Percentiles rank a stretch among this genome's conserved stretches.
Conservation (phyloP, 2,113 vertebrate genomes). For the Silurus glanis region DNA sequence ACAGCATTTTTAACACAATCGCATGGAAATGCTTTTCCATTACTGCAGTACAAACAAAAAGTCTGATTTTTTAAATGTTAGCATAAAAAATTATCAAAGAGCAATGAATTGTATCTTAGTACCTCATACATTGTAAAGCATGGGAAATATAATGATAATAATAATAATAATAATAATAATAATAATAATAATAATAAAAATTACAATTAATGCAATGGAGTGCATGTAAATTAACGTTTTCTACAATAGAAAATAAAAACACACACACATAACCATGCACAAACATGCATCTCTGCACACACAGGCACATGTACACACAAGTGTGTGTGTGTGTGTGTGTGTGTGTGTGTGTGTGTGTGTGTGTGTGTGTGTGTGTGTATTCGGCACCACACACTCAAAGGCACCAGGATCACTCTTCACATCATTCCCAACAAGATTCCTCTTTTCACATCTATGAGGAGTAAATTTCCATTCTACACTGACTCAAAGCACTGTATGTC, state of each 20-base stretch:
- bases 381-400: not conserved
- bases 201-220: not conserved
- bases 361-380: too few relatives aligned
- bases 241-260: not conserved
- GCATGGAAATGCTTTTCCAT: not conserved
- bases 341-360: not conserved
- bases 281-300: too few relatives aligned
- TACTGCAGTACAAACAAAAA: not conserved
- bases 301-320: too few relatives aligned
- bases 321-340: not conserved
- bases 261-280: too few relatives aligned
- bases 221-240: not conserved
- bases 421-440: not conserved
- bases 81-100: not conserved
- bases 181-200: not conserved
- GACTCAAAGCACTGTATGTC: not conserved
- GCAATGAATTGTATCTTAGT: not conserved
- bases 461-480: not conserved
- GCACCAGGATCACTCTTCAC: not conserved
- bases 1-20: not conserved
- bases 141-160: not conserved
- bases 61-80: not conserved
- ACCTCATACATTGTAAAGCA: not conserved
- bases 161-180: too few relatives aligned
- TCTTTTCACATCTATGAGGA: not conserved